Base-by-base conservation (phyloP, 2,888 invertebrate species). In the Agrotis exclamationis region DNA sequence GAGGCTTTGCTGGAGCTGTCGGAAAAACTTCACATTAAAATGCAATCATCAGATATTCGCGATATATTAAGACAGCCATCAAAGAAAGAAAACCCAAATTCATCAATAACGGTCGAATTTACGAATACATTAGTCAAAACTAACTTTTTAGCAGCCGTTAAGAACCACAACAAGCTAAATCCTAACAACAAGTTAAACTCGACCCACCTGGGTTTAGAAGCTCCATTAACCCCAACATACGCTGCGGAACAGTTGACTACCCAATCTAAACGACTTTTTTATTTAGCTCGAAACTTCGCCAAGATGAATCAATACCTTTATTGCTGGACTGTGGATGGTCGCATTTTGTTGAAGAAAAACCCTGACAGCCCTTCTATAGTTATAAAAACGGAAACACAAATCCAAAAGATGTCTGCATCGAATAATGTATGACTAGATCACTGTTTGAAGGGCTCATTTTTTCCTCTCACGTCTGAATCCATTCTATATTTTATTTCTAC, bases 361-460 rank as follows among this genome's bases (percentile, higher is more conserved):
- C 58, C 58, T 44, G 58, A 58, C 58, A 58, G 44, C 22, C 44
- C 22, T 0, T 44, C 44, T 44, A 58, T 54, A 18, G 18, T 54
- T 54, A 28, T 28, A 3, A 28, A 14, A 54, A 54, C 18, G 6
- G 28, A 54, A 54, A 9, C 2, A 4, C 54, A 54, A 14, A 20
- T 54, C 11, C 20, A 54, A 14, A 54, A 6, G 22, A 16, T 53
- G 24, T 53, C 54, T 9, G 18, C 1, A 22, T 22, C 22, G 14
- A 22, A 33, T 1, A 22, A 7, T 2, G 1, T 5, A 18, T 56
- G 28, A 56, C 54, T 56, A 56, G 28, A 57, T 56, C 18, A 53
- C 3, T 3, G 1, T 16, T 24, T 24, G 22, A 22, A 14, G 22
- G 3, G 7, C 3, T 24, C 7, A 24, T 5, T 14, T 24, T 24